Evolutionary conservation across 2,113 vertebrate species (phyloP).

Genomic region (Alouatta palliata): DNA sequence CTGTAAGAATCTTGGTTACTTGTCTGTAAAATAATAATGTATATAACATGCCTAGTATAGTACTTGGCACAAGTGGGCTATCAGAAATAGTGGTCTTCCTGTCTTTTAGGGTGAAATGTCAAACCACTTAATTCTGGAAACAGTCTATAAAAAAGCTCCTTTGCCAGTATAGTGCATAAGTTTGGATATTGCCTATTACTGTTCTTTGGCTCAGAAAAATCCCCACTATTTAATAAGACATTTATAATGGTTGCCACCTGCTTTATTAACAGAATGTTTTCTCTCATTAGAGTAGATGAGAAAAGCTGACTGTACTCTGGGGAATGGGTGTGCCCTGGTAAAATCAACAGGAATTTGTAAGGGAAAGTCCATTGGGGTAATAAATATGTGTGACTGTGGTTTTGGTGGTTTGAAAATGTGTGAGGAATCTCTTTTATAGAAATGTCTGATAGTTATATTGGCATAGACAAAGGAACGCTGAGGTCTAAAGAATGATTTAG

Average conservation of each 20-base stretch:
- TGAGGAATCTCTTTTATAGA: background rate
- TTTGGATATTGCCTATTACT: background rate
- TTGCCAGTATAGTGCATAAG: background rate
- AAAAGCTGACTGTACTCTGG: background rate
- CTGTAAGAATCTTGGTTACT: background rate
- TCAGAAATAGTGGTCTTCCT: background rate
- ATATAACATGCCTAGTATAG: background rate
- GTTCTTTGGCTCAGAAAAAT: conserved; percentile 30
- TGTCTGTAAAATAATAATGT: background rate
- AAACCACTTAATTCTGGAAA: conserved; percentile 16
- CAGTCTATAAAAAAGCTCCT: conserved; percentile 35
- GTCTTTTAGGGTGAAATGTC: background rate
- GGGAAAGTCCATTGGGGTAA: background rate
- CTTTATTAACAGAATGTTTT: conserved; percentile 48
- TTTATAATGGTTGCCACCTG: conserved; percentile 61
- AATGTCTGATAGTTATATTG: conserved; percentile 24
- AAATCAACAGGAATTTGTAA: conserved; percentile 25
- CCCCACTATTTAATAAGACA: conserved; percentile 16
- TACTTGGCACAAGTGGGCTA: background rate
- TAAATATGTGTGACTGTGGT: conserved; percentile 3
- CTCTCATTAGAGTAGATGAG: conserved; percentile 33
- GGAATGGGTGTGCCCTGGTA: background rate
- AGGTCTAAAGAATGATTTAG: conserved; percentile 34
- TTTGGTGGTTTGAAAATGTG: conserved; percentile 49
- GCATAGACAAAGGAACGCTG: background rate